A percentile compares a stretch with the other conserved stretches of the same genome.
phyloP scores from a whole-genome alignment of 1,140 invertebrate species.

The Tetramorium parvispinum region DNA sequence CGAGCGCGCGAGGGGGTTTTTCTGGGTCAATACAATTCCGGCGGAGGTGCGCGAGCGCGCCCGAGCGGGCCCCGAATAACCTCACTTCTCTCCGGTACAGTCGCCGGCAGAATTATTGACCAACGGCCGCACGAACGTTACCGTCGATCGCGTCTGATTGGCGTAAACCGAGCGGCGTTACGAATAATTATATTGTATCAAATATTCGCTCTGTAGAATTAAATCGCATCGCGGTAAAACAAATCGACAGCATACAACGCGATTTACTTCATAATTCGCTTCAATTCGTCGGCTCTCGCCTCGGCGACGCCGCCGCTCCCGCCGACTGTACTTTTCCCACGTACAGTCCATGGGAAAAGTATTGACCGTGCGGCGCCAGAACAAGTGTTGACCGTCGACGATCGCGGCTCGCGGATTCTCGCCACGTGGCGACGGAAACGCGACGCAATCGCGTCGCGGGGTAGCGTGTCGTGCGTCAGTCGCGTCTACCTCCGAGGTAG shows the following conservation, averaged over 20 bases:
- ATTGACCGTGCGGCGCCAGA: not conserved
- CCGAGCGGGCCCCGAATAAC: conserved; percentile 54
- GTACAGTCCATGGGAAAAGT: conserved; percentile 39
- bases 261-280: not conserved
- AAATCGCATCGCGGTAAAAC: not conserved
- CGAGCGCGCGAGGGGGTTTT: conserved; percentile 10
- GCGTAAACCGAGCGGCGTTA: not conserved
- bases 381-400: conserved; percentile 4
- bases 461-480: not conserved
- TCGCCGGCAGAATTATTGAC: conserved; percentile 67
- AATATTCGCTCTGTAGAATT: not conserved
- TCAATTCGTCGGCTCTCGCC: not conserved
- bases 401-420: not conserved
- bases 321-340: conserved; percentile 58
- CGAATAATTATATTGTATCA: not conserved
- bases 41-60: conserved; percentile 60
- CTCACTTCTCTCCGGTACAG: conserved; percentile 52
- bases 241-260: not conserved
- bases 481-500: not conserved
- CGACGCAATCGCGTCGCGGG: not conserved
- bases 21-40: conserved; percentile 71
- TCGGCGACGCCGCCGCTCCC: conserved; percentile 41
- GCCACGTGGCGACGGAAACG: not conserved
- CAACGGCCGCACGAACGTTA: not conserved
- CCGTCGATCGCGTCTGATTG: not conserved